A percentile compares a stretch with the other conserved stretches of the same genome.
Conservation (phyloP, 2,797 vertebrate species). For the Peromyscus attwateri region DNA sequence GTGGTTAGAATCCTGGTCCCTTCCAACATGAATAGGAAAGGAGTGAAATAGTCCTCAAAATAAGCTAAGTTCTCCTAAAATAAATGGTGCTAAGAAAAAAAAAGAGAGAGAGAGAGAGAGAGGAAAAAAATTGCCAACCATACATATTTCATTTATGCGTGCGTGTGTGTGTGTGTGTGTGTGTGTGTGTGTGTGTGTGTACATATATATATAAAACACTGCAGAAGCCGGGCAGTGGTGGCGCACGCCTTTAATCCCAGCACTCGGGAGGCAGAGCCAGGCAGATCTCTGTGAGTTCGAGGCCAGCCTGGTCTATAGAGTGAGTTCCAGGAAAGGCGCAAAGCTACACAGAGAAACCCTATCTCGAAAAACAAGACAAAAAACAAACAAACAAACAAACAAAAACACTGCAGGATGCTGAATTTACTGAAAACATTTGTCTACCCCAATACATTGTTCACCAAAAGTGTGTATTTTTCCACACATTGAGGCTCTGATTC, state of each 20-base stretch:
- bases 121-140: not conserved
- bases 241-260: too few species aligned
- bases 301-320: too few species aligned
- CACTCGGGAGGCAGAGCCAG: too few species aligned
- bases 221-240: not conserved
- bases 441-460: conserved; percentile 60
- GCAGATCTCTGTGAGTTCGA: too few species aligned
- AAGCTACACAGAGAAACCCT: too few species aligned
- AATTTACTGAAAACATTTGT: conserved; percentile 33
- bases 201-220: not conserved
- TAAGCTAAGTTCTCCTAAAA: not conserved
- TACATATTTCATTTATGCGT: not conserved
- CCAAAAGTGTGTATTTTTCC: conserved; percentile 70
- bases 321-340: too few species aligned
- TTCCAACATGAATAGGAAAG: not conserved
- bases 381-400: not conserved
- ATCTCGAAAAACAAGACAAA: too few species aligned
- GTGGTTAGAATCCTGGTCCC: not conserved
- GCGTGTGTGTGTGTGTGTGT: too few species aligned
- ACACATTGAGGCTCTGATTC: conserved; percentile 79
- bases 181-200: not conserved
- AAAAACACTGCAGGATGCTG: not conserved
- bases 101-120: too few species aligned
- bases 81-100: not conserved
- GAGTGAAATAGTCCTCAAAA: not conserved